Evolutionary conservation across 2,888 invertebrate genomes (phyloP).

Genomic region (Lymantria monacha): DNA sequence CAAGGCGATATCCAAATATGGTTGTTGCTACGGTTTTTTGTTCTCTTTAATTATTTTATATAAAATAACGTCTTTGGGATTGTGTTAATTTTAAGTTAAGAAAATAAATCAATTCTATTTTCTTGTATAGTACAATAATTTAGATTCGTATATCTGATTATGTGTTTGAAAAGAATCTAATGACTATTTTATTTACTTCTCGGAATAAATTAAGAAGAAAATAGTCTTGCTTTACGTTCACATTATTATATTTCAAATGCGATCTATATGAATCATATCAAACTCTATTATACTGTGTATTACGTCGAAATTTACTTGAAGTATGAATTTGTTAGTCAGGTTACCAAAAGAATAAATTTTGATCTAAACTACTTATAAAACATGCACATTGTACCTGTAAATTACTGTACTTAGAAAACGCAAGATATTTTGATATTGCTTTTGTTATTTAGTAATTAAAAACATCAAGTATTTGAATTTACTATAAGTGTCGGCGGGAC

Average conservation of each 20-base stretch:
- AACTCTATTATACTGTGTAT: too few relatives aligned
- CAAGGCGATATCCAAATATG: conserved; percentile 51
- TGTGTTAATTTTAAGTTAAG: conserved; percentile 33
- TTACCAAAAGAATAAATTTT: too few relatives aligned
- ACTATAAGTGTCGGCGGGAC: conserved; percentile 27
- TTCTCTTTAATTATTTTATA: conserved; percentile 54
- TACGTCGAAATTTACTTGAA: too few relatives aligned
- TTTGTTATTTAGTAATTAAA: background rate
- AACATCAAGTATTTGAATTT: background rate
- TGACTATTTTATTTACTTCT: too few relatives aligned
- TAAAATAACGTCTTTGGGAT: conserved; percentile 39
- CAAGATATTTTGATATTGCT: background rate
- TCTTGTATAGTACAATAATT: conserved; percentile 26
- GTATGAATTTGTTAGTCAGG: too few relatives aligned
- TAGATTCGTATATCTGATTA: too few relatives aligned
- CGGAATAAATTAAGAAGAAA: too few relatives aligned
- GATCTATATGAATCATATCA: too few relatives aligned
- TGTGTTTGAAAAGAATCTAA: too few relatives aligned
- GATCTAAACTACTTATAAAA: too few relatives aligned
- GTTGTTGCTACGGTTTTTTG: conserved; percentile 47
- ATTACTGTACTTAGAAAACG: background rate
- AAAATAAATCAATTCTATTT: conserved; percentile 38
- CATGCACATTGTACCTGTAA: background rate
- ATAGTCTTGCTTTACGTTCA: too few relatives aligned
- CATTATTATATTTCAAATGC: too few relatives aligned